A percentile compares a stretch with the other conserved stretches of the same genome.
Conservation (phyloP, 2,113 vertebrate genomes). For the Telmatochromis brachygnathus region DNA sequence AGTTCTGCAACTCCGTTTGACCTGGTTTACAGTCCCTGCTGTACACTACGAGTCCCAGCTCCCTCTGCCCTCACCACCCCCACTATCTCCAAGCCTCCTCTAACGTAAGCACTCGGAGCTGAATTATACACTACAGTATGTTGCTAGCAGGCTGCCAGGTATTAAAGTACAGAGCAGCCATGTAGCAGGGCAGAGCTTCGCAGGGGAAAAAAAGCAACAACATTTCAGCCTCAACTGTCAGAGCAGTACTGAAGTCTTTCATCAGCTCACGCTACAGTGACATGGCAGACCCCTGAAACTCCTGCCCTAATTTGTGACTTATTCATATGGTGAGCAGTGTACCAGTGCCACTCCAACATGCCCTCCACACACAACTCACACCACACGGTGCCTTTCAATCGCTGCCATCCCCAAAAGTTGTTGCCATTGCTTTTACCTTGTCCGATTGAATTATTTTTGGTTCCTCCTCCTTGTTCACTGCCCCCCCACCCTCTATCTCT, state of each 20-base stretch:
- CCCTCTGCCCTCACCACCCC: conserved; percentile 48
- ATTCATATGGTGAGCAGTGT: conserved; percentile 17
- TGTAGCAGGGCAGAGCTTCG: conserved; percentile 54
- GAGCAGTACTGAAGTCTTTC: not conserved
- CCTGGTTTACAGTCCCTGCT: conserved; percentile 35
- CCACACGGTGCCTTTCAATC: not conserved
- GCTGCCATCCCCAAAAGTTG: conserved; percentile 51
- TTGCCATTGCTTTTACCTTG: conserved; percentile 39
- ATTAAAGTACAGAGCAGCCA: conserved; percentile 76
- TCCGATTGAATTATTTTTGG: conserved; percentile 54
- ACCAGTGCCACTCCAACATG: conserved; percentile 19
- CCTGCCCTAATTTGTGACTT: conserved; percentile 65
- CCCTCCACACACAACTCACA: conserved; percentile 1
- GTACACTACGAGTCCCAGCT: conserved; percentile 76
- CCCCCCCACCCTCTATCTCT: conserved; percentile 4
- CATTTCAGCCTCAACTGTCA: conserved; percentile 7
- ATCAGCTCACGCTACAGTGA: conserved; percentile 14
- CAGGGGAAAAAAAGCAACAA: not conserved
- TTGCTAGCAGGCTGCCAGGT: conserved; percentile 78
- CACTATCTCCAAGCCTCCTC: conserved; percentile 67
- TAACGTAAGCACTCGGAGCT: conserved; percentile 80
- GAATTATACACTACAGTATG: conserved; percentile 78
- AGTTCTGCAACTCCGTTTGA: conserved; percentile 58
- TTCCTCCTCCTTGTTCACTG: conserved; percentile 35
- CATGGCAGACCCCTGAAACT: conserved; percentile 51